These are phyloP conservation scores for Episyrphus balteatus DNA, from an alignment of 1,140 invertebrate species.

Conservation along the genomic window DNA sequence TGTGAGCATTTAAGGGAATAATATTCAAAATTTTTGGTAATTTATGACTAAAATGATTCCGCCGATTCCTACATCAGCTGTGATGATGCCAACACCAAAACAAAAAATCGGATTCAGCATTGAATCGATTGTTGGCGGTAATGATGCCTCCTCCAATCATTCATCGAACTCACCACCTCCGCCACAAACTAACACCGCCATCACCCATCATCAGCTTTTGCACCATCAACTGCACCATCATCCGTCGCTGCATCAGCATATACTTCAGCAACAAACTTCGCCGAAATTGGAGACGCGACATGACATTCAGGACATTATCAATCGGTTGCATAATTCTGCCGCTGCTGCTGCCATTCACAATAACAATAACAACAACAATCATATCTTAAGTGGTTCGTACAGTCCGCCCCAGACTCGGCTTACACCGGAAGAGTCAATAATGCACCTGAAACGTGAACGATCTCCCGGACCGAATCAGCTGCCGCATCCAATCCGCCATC, in stretches of 20 bases:
- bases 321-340: conserved; percentile 27
- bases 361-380: conserved; percentile 8
- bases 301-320: conserved; percentile 29
- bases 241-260: conserved; percentile 24
- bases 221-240: conserved; percentile 15
- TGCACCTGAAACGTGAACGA: conserved; percentile 26
- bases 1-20: not conserved
- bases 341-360: not conserved
- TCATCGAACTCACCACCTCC: conserved; percentile 6
- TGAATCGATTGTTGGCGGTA: conserved; percentile 81
- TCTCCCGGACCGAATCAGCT: conserved; percentile 24
- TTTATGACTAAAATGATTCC: conserved; percentile 39
- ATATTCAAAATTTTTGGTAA: conserved; percentile 1
- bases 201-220: not conserved
- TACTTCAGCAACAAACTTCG: conserved; percentile 18
- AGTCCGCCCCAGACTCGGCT: conserved; percentile 27
- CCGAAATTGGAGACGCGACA: conserved; percentile 22
- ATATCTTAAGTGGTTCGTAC: conserved; percentile 9
- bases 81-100: conserved; percentile 80
- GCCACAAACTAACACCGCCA: conserved; percentile 25
- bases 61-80: conserved; percentile 38
- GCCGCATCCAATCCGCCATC: conserved; percentile 29
- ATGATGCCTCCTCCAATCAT: conserved; percentile 20
- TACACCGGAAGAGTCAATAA: conserved; percentile 7
- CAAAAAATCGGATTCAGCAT: conserved; percentile 92